phyloP scores from a whole-genome alignment of 2,113 vertebrate species.

The Edolisoma coerulescens region DNA sequence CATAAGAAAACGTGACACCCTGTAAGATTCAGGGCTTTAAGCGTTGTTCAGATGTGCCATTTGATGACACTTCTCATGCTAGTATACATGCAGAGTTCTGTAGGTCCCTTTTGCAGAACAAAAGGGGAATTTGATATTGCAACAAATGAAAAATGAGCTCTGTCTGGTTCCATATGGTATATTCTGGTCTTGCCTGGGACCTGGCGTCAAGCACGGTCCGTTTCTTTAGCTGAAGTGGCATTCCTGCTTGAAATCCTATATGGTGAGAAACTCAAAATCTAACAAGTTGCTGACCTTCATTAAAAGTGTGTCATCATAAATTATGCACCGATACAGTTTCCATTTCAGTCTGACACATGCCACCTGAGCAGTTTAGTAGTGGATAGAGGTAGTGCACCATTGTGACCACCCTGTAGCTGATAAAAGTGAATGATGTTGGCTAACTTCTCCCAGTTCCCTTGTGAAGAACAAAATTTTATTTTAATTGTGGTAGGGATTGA shows the following conservation, averaged over 20 bases:
- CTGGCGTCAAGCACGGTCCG: background rate
- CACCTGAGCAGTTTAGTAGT: background rate
- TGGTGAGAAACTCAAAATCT: slow-evolving; percentile 6
- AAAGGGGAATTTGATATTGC: background rate
- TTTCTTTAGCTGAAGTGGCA: background rate
- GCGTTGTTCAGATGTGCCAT: background rate
- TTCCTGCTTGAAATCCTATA: background rate
- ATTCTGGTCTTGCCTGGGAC: background rate
- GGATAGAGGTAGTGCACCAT: background rate
- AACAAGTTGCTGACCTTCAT: background rate
- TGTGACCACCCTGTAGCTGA: background rate
- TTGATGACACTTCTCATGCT: background rate
- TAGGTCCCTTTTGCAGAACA: background rate
- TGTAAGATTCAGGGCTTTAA: background rate
- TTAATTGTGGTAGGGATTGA: background rate
- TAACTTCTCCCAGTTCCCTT: background rate
- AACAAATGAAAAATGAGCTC: background rate
- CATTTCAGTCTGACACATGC: background rate
- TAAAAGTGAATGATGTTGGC: background rate
- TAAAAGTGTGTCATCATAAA: background rate
- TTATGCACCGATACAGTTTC: background rate
- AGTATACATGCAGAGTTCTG: background rate
- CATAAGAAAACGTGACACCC: background rate
- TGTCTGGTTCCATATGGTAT: background rate
- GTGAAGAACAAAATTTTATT: background rate